Evolutionary conservation across 2,888 invertebrate species (phyloP), one percentile per base, ranked within the genome.

Genomic region (Neoaliturus tenellus): DNA sequence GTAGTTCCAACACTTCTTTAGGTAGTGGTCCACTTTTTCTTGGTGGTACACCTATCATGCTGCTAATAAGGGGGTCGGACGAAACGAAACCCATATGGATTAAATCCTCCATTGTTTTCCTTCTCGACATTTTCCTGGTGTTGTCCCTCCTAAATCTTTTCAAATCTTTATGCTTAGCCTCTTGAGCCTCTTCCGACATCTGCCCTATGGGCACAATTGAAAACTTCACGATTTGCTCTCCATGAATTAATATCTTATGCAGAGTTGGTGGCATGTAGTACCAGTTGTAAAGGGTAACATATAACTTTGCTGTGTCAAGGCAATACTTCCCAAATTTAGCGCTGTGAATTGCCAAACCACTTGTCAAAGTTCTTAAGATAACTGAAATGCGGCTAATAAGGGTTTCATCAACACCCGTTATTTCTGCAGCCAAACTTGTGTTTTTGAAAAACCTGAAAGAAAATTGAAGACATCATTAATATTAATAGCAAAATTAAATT

Each of bases 171-270:
- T 69, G 25, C 14, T 28, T 69, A 17, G 69, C 69, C 31, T 69
- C 69, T 69, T 69, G 69, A 4, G 28, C 69, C 35, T 69, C 69
- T 25, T 69, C 69, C 4, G 69, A 69, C 31, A 69, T 23, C 23
- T 69, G 69, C 1, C 69, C 69, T 28, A 93, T 69, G 0, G 69
- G 69, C 20, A 69, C 69, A 25, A 69, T 69, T 17, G 25, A 69
- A 4, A 14, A 3, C 31, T 69, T 4, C n/a, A 69, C 35, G 25
- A 69, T 8, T 2, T 20, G n/a, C 31, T 23, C 31, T 20, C 69
- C 31, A 25, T 69, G 69, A 69, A 69, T 69, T 5, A 69, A 28
- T 31, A 69, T 20, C 20, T 69, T 69, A 69, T 69, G 69, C 2
- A 69, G 4, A 4, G 69, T 69, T 6, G 69, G 28, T 28, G 69